Conservation (phyloP, 2,797 vertebrate species). For the Molossus alvarezi region DNA sequence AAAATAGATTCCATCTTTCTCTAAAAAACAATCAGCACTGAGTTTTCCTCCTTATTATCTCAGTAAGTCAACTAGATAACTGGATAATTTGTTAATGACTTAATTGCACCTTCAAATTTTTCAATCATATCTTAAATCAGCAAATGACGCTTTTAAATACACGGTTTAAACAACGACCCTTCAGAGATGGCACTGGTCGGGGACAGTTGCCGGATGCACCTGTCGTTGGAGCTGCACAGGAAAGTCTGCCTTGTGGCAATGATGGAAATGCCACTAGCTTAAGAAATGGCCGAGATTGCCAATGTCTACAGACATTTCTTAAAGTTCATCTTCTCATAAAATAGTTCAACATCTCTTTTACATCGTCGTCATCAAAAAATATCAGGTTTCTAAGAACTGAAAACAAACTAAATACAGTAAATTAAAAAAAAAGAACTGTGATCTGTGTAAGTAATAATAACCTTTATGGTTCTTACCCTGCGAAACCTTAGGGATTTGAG, state of each 20-base stretch:
- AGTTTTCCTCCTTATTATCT: conserved; percentile 74
- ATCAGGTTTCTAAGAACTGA: not conserved
- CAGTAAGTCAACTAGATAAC: conserved; percentile 84
- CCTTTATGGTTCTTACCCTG: not conserved
- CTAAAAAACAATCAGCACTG: conserved; percentile 78
- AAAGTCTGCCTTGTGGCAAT: not conserved
- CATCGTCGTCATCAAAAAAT: not conserved
- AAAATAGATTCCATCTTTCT: conserved; percentile 75
- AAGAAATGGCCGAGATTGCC: not conserved
- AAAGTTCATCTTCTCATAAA: conserved; percentile 8
- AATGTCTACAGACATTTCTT: not conserved
- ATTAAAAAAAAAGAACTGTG: not conserved
- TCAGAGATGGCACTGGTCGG: conserved; percentile 81
- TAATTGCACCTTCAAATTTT: conserved; percentile 86
- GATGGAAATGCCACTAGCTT: conserved; percentile 60
- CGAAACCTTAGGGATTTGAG: not conserved
- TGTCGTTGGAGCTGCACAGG: conserved; percentile 11
- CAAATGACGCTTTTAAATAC: conserved; percentile 85
- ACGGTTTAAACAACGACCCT: conserved; percentile 82
- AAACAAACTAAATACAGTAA: not conserved
- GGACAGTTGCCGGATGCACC: conserved; percentile 74
- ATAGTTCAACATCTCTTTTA: not conserved
- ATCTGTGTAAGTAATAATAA: not conserved
- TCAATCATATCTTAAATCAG: conserved; percentile 78
- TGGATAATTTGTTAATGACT: conserved; percentile 88